Conservation (phyloP, 2,888 invertebrate species). For the Pammene aurita region DNA sequence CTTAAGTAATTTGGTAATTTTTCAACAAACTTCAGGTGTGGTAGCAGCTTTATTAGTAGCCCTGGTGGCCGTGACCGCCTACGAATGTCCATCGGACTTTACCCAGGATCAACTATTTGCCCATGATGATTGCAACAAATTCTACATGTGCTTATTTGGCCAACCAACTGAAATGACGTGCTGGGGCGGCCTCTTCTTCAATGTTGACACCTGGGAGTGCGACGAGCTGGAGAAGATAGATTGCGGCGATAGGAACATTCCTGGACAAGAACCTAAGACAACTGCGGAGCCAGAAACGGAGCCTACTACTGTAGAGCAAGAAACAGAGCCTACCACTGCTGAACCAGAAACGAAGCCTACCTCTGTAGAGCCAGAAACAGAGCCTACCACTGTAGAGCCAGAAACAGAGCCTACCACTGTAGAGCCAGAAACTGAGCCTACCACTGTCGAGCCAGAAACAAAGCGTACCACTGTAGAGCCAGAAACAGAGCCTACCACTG, state of each 20-base stretch:
- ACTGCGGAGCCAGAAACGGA: too few species aligned
- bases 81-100: constrained; percentile 65
- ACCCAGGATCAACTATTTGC: constrained; percentile 78
- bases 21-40: constrained; percentile 12
- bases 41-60: constrained; percentile 44
- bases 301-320: constrained; percentile 29
- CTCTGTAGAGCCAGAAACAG: not conserved
- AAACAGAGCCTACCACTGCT: not conserved
- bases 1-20: too few species aligned
- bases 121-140: constrained; percentile 84
- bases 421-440: not conserved
- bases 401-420: not conserved
- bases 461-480: not conserved
- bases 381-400: not conserved
- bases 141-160: constrained; percentile 86
- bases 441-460: not conserved
- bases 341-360: not conserved
- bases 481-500: not conserved
- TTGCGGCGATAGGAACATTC: constrained; percentile 73
- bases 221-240: constrained; percentile 85
- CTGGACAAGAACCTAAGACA: constrained; percentile 42
- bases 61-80: constrained; percentile 50
- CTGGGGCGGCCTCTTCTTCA: constrained; percentile 82
- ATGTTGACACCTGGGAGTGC: constrained; percentile 79
- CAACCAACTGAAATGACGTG: constrained; percentile 83